phyloP scores from a whole-genome alignment of 2,888 invertebrate species.

The Caenorhabditis imperialis region DNA sequence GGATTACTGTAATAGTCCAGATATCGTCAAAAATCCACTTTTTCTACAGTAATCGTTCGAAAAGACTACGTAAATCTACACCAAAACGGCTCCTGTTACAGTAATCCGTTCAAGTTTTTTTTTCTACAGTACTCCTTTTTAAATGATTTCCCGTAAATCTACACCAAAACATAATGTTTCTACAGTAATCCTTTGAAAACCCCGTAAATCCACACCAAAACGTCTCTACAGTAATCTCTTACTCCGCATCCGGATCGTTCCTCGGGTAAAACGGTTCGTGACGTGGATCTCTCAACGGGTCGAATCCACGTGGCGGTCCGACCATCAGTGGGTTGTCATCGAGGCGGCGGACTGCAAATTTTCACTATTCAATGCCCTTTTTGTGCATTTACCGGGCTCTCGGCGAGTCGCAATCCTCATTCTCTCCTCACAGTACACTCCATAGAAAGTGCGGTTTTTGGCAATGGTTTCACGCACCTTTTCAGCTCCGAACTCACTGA shows the following conservation, averaged over 20 bases:
- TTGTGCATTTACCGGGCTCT: not conserved
- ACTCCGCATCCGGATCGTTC: conserved; percentile 37
- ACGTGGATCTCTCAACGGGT: conserved; percentile 10
- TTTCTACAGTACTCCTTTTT: too few species aligned
- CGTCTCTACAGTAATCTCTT: too few species aligned
- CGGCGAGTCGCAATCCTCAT: not conserved
- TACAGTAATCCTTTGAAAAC: too few species aligned
- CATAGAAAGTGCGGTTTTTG: conserved; percentile 14
- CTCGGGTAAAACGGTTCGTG: not conserved
- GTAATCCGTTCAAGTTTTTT: too few species aligned
- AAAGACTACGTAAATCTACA: too few species aligned
- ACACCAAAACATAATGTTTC: too few species aligned
- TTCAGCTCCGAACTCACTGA: conserved; percentile 25
- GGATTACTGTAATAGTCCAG: too few species aligned
- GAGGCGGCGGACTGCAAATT: conserved; percentile 7
- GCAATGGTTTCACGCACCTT: conserved; percentile 25
- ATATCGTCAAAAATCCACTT: too few species aligned
- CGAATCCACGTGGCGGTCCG: conserved; percentile 1
- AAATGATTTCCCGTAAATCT: not conserved
- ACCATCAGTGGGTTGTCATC: conserved; percentile 1
- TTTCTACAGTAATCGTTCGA: too few species aligned
- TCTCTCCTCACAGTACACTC: conserved; percentile 21
- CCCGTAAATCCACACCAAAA: not conserved
- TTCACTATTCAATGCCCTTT: too few species aligned
- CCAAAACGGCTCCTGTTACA: too few species aligned